phyloP scores from a whole-genome alignment of 2,113 vertebrate genomes.

The Lampris megalopsis region DNA sequence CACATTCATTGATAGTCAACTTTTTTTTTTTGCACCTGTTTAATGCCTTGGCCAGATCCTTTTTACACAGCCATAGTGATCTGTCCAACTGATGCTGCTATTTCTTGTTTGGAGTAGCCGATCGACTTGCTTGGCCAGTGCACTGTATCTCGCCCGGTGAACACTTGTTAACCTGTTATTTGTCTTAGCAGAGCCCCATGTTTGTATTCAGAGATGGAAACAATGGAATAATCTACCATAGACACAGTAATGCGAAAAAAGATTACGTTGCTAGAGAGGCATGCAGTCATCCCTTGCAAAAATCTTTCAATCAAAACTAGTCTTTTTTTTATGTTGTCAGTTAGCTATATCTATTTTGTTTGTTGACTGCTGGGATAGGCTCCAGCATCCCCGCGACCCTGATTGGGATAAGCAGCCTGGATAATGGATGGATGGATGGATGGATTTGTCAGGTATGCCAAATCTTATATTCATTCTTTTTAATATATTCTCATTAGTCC shows the following conservation, averaged over 20 bases:
- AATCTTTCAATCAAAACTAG: not conserved
- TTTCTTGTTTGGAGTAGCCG: slow-evolving; percentile 41
- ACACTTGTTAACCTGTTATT: slow-evolving; percentile 38
- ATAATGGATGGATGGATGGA: no score
- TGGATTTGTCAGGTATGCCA: no score
- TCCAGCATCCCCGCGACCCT: no score
- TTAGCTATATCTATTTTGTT: no score
- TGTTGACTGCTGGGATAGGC: no score
- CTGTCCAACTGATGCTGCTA: slow-evolving; percentile 49
- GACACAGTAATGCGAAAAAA: not conserved
- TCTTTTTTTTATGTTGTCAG: no score
- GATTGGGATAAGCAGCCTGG: no score
- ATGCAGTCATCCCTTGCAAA: slow-evolving; percentile 10
- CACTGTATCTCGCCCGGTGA: slow-evolving; percentile 46
- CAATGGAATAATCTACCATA: slow-evolving; percentile 25
- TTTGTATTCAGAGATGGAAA: slow-evolving; percentile 50
- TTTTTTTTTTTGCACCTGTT: slow-evolving; percentile 21
- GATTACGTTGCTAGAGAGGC: not conserved
- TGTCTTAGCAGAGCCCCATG: slow-evolving; percentile 34
- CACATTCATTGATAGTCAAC: not conserved
- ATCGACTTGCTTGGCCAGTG: slow-evolving; percentile 29
- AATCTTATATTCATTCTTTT: no score
- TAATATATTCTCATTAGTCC: no score
- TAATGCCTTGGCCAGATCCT: slow-evolving; percentile 35
- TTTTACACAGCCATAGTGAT: slow-evolving; percentile 42